Evolutionary conservation across 2,113 vertebrate genomes (phyloP).

Genomic region (Mobula hypostoma): DNA sequence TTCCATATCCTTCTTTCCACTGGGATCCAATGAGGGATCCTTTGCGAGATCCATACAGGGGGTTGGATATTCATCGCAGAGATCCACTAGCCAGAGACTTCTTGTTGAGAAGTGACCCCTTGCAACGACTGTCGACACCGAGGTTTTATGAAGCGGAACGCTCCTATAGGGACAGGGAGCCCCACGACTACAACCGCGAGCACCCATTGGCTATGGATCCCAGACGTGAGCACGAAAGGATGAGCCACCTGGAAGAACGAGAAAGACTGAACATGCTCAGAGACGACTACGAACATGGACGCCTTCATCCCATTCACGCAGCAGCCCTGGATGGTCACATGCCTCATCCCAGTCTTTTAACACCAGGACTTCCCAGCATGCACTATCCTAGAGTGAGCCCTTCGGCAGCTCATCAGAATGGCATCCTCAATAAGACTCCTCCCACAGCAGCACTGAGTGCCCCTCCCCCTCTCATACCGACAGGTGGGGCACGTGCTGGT

Average conservation of each 20-base stretch:
- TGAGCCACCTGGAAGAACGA: conserved; percentile 72
- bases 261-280: conserved; percentile 83
- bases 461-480: conserved; percentile 87
- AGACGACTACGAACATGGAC: conserved; percentile 86
- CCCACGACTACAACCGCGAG: conserved; percentile 84
- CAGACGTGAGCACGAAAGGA: conserved; percentile 78
- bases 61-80: conserved; percentile 79
- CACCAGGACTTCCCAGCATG: conserved; percentile 86
- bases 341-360: conserved; percentile 73
- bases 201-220: conserved; percentile 77
- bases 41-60: conserved; percentile 79
- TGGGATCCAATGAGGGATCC: conserved; percentile 91
- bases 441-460: conserved; percentile 88
- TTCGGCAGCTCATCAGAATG: conserved; percentile 76
- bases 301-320: conserved; percentile 79
- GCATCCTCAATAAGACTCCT: conserved; percentile 85
- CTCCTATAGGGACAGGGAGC: conserved; percentile 84
- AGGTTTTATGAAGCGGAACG: conserved; percentile 83
- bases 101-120: conserved; percentile 77
- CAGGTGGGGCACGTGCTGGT: conserved; percentile 73
- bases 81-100: conserved; percentile 73
- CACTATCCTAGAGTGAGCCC: conserved; percentile 90
- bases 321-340: conserved; percentile 80
- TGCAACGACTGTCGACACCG: conserved; percentile 74
- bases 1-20: conserved; percentile 89